phyloP scores from a whole-genome alignment of 2,797 vertebrate species.

The Spinibarbus caldwelli region DNA sequence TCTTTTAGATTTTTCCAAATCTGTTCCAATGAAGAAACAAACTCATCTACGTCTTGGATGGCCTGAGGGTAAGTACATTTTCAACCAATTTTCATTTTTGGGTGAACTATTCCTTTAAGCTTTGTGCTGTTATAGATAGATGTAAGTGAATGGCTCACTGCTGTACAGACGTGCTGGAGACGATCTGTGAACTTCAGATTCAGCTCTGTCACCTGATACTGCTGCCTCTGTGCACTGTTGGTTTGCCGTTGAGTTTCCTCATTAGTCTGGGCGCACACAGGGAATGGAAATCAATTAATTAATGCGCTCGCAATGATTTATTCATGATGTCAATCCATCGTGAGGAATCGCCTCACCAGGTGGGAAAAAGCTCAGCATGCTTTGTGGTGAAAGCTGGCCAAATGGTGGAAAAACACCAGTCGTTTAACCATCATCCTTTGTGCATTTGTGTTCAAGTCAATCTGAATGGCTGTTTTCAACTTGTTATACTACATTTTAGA shows the following conservation, averaged over 20 bases:
- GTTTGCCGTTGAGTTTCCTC: constrained; percentile 40
- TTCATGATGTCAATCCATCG: constrained; percentile 50
- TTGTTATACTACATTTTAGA: too few relatives aligned
- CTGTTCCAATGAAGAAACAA: neutral
- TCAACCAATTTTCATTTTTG: neutral
- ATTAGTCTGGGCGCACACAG: constrained; percentile 23
- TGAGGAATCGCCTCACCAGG: constrained; percentile 16
- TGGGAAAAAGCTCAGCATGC: neutral
- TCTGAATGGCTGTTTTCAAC: neutral
- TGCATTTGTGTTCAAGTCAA: neutral
- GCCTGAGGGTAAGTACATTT: neutral
- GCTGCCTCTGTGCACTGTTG: neutral
- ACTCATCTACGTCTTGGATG: neutral
- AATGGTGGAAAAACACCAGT: neutral
- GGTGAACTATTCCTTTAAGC: neutral
- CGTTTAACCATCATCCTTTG: neutral
- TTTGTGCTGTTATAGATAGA: neutral
- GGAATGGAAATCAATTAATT: constrained; percentile 55
- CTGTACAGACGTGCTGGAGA: constrained; percentile 9
- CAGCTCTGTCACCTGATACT: constrained; percentile 14
- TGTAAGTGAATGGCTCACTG: neutral
- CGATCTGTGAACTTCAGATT: neutral
- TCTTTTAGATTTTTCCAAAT: neutral
- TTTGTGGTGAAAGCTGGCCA: constrained; percentile 21
- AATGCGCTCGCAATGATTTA: constrained; percentile 52